Conservation (phyloP, 2,888 invertebrate genomes). For the Omphaloscelis lunosa region DNA sequence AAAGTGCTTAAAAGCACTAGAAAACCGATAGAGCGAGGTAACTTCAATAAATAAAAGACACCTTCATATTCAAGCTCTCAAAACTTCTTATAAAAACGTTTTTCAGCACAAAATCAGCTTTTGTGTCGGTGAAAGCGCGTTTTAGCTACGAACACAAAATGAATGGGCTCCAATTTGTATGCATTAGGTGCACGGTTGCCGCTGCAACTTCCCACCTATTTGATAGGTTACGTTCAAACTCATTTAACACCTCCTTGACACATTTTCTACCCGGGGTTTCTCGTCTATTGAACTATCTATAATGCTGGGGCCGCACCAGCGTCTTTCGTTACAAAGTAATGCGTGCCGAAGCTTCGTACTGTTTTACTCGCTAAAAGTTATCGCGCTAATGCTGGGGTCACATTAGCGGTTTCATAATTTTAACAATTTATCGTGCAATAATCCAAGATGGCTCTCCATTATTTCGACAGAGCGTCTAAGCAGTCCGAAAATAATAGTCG, state of each 20-base stretch:
- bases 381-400: too few species aligned
- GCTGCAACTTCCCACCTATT: conserved; percentile 28
- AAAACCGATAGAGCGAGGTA: not conserved
- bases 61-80: not conserved
- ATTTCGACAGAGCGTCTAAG: too few species aligned
- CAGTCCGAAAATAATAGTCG: too few species aligned
- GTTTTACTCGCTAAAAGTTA: too few species aligned
- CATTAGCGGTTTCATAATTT: too few species aligned
- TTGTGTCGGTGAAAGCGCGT: conserved; percentile 19
- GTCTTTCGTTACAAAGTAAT: too few species aligned
- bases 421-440: too few species aligned
- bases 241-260: conserved; percentile 29
- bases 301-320: too few species aligned
- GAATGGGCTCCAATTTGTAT: conserved; percentile 57
- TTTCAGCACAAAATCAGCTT: conserved; percentile 38
- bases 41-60: conserved; percentile 3
- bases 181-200: conserved; percentile 40
- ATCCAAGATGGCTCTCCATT: too few species aligned
- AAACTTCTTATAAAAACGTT: conserved; percentile 33
- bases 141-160: conserved; percentile 46
- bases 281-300: too few species aligned
- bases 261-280: not conserved
- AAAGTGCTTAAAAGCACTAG: conserved; percentile 6
- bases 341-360: too few species aligned
- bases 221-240: conserved; percentile 39